Evolutionary conservation across 2,888 invertebrate genomes (phyloP).

Genomic region (Synergus japonicus): DNA sequence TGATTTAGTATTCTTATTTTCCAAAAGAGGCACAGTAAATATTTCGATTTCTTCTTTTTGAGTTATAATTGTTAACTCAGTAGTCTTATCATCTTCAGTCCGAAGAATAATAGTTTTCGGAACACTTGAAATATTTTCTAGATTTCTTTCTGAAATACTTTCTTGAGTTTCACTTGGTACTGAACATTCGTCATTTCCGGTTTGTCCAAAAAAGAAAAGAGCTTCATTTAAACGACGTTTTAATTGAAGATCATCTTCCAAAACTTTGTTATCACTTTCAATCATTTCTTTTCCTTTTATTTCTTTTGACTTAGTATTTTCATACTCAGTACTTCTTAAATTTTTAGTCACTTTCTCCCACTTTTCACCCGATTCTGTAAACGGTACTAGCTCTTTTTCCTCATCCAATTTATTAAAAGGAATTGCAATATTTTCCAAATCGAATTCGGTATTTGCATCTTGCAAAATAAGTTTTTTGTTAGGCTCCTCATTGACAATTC

Average conservation of each 20-base stretch:
- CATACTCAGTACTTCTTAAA: neutral
- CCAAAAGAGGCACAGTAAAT: neutral
- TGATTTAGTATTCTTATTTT: neutral
- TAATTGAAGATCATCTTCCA: neutral
- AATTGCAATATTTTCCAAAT: neutral
- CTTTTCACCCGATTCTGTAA: neutral
- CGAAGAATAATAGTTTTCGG: neutral
- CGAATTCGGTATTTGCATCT: neutral
- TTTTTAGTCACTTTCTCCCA: neutral
- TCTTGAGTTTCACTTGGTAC: neutral
- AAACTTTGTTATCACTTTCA: neutral
- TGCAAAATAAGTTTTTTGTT: neutral
- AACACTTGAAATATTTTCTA: neutral
- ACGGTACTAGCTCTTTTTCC: neutral
- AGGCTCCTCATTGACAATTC: neutral
- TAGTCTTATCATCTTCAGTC: neutral
- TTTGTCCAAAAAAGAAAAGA: neutral
- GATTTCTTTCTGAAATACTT: neutral
- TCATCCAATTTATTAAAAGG: neutral
- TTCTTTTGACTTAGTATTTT: neutral
- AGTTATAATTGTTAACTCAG: neutral
- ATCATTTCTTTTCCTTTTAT: neutral
- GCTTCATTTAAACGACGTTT: slow-evolving; percentile 11
- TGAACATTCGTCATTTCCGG: neutral
- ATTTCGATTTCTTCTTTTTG: neutral